Evolutionary conservation across 2,888 invertebrate species (phyloP).

Genomic region (Entomobrya multifasciata): DNA sequence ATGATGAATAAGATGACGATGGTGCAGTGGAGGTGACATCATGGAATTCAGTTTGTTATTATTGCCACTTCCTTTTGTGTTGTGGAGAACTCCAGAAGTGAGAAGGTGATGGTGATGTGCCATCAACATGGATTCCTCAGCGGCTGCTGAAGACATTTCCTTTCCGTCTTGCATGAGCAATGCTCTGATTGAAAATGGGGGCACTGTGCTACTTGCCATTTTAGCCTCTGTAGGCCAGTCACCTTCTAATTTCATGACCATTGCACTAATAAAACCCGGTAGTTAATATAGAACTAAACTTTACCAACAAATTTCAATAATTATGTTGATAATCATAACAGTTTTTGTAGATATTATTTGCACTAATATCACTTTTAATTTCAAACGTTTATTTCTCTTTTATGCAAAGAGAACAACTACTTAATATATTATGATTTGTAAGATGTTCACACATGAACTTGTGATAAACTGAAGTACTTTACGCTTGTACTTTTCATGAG

Average conservation of each 20-base stretch:
- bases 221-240: conserved; percentile 80
- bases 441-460: conserved; percentile 19
- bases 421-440: background rate
- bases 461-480: background rate
- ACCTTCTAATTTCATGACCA: conserved; percentile 80
- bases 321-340: no score
- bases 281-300: conserved; percentile 19
- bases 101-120: conserved; percentile 59
- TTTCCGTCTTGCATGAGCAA: conserved; percentile 79
- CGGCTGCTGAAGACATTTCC: conserved; percentile 64
- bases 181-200: conserved; percentile 79
- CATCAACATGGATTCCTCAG: conserved; percentile 66
- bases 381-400: background rate
- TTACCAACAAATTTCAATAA: background rate
- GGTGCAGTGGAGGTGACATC: conserved; percentile 66
- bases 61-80: conserved; percentile 26
- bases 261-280: conserved; percentile 64
- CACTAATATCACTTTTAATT: background rate
- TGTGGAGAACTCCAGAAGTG: conserved; percentile 18
- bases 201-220: conserved; percentile 78
- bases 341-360: no score
- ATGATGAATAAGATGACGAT: conserved; percentile 42
- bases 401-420: no score
- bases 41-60: conserved; percentile 47
- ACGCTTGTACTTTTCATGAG: no score